phyloP scores from a whole-genome alignment of 2,113 vertebrate genomes.

The Callaeas wilsoni region DNA sequence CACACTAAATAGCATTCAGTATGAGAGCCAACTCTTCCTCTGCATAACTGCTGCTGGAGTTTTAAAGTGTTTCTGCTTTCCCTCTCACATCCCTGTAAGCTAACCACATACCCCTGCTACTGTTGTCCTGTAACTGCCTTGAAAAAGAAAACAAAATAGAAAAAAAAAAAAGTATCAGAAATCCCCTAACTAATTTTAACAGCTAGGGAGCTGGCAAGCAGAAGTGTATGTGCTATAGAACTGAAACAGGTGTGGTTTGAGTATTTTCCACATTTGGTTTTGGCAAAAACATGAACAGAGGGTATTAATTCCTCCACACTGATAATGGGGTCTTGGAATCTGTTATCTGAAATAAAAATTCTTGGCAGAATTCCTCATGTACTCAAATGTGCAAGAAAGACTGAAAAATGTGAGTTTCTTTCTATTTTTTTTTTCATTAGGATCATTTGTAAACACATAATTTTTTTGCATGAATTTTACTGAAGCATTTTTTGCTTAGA shows the following conservation, averaged over 20 bases:
- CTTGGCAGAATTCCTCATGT: not conserved
- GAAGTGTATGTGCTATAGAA: constrained; percentile 22
- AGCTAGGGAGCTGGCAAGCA: constrained; percentile 33
- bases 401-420: not conserved
- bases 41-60: not conserved
- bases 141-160: not conserved
- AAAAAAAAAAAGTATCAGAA: constrained; percentile 29
- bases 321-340: constrained; percentile 26
- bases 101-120: constrained; percentile 33
- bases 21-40: not conserved
- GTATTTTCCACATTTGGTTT: constrained; percentile 36
- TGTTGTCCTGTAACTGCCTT: constrained; percentile 28
- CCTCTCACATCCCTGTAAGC: constrained; percentile 58
- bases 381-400: not conserved
- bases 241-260: constrained; percentile 11
- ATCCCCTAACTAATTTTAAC: constrained; percentile 69
- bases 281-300: constrained; percentile 43
- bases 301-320: constrained; percentile 34
- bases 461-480: not conserved
- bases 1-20: not conserved
- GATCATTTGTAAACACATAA: not conserved
- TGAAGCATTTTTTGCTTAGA: not conserved
- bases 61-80: constrained; percentile 55
- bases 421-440: not conserved
- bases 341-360: constrained; percentile 19